Percentiles rank a stretch among this genome's conserved stretches.
Conservation (phyloP, 2,797 vertebrate species). For the Esox masquinongy region DNA sequence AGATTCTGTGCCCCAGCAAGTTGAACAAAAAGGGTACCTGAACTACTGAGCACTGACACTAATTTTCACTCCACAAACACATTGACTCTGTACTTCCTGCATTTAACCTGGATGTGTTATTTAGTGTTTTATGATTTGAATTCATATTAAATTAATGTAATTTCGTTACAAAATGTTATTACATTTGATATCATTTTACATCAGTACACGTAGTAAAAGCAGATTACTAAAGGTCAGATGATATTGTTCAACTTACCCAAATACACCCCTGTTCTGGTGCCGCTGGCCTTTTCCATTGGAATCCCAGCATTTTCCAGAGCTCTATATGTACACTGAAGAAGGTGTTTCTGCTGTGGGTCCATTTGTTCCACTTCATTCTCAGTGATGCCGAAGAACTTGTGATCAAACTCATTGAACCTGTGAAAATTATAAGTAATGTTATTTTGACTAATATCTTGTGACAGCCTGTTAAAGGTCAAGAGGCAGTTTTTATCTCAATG, state of each 20-base stretch:
- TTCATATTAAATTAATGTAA: too few species aligned
- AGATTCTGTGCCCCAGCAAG: too few species aligned
- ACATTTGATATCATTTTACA: background rate
- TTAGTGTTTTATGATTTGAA: too few species aligned
- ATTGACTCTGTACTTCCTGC: too few species aligned
- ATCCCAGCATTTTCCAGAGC: slow-evolving; percentile 82
- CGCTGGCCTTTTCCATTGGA: slow-evolving; percentile 78
- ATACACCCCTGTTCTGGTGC: slow-evolving; percentile 81
- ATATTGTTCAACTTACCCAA: slow-evolving; percentile 64
- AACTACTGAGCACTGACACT: too few species aligned
- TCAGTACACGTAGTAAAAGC: background rate
- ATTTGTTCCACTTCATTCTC: slow-evolving; percentile 77
- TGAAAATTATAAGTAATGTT: background rate
- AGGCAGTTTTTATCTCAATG: too few species aligned
- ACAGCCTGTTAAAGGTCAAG: too few species aligned
- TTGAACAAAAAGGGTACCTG: too few species aligned
- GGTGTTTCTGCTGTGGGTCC: slow-evolving; percentile 84
- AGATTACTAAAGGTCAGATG: background rate
- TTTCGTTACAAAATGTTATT: background rate
- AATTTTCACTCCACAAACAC: too few species aligned
- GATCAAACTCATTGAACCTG: slow-evolving; percentile 84
- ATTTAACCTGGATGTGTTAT: too few species aligned
- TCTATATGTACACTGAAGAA: slow-evolving; percentile 82
- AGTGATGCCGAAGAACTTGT: slow-evolving; percentile 82
- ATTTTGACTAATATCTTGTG: background rate